phyloP scores from a whole-genome alignment of 2,888 invertebrate species.

The Metallyticus violacea region DNA sequence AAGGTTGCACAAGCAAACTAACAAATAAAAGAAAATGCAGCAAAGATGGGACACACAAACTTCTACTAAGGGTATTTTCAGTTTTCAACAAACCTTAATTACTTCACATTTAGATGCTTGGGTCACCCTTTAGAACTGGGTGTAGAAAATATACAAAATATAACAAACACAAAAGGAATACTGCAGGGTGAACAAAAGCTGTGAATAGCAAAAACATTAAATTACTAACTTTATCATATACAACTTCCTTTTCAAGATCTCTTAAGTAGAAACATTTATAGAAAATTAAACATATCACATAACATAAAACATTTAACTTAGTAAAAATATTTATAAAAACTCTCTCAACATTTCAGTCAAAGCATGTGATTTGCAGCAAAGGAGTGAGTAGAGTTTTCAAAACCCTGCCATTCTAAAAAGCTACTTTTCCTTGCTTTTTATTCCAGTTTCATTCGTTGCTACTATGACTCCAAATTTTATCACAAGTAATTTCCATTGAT shows the following conservation, averaged over 20 bases:
- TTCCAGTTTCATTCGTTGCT: no score
- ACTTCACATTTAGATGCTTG: not conserved
- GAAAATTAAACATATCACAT: not conserved
- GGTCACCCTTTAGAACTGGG: not conserved
- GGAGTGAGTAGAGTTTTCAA: not conserved
- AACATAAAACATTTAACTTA: not conserved
- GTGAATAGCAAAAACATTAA: no score
- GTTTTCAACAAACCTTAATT: no score
- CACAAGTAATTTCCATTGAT: no score
- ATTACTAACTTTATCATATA: not conserved
- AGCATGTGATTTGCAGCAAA: not conserved
- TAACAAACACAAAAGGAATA: not conserved
- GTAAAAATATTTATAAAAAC: not conserved
- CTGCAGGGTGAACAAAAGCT: no score
- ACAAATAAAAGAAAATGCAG: not conserved
- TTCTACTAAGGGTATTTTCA: no score
- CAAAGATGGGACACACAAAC: no score
- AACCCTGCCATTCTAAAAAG: no score
- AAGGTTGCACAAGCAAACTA: not conserved
- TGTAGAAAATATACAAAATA: not conserved
- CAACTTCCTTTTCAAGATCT: not conserved
- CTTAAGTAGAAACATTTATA: no score
- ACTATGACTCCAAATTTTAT: no score
- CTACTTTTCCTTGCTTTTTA: not conserved
- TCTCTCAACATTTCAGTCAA: not conserved